phyloP scores from a whole-genome alignment of 64 coral and sea anemone species.

The Acropora tenuis region DNA sequence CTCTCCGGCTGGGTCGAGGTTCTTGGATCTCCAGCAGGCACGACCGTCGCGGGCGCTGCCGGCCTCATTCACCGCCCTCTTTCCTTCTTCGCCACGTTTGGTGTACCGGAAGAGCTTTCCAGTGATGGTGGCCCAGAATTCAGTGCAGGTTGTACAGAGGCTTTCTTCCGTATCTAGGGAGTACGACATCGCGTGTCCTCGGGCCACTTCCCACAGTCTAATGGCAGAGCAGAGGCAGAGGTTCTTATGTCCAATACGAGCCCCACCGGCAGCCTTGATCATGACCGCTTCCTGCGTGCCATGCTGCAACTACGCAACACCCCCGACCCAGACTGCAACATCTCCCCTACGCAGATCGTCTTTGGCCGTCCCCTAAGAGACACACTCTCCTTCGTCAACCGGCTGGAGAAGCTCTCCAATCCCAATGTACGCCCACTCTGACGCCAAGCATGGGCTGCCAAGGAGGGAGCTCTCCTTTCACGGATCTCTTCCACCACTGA shows the following conservation, averaged over 20 bases:
- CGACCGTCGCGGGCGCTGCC: not conserved
- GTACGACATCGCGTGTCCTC: constrained; percentile 21
- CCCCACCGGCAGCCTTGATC: no score
- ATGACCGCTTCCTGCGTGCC: no score
- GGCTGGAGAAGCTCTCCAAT: no score
- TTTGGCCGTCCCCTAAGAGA: no score
- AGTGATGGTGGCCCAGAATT: not conserved
- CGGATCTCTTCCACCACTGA: constrained; percentile 5
- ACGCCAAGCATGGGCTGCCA: no score
- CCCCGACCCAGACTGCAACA: no score
- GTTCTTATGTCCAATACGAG: constrained; percentile 57
- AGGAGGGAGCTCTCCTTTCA: no score
- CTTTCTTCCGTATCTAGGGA: constrained; percentile 50
- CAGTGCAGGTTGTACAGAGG: constrained; percentile 16
- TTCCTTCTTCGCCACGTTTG: not conserved
- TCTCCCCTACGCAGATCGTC: no score
- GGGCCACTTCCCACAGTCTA: constrained; percentile 44
- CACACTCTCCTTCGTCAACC: no score
- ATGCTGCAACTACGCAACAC: no score
- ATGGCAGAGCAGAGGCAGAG: constrained; percentile 63
- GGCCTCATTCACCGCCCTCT: no score
- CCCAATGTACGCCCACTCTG: no score
- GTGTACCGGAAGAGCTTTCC: not conserved
- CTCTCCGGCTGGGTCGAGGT: constrained; percentile 2
- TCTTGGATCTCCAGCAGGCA: constrained; percentile 26